phyloP scores from a whole-genome alignment of 2,113 vertebrate genomes.

The Thermophis baileyi region DNA sequence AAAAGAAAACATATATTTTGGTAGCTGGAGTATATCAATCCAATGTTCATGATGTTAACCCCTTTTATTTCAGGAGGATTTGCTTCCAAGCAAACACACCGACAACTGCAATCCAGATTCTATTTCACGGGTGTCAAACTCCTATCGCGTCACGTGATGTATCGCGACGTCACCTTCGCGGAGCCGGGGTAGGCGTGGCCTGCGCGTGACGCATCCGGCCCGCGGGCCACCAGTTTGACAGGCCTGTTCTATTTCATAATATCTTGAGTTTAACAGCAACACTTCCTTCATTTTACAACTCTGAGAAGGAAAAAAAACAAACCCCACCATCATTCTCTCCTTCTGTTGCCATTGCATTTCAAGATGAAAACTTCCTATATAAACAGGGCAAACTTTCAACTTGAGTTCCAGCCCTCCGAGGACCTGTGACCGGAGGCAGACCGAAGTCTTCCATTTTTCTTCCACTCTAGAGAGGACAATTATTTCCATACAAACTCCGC shows the following conservation, averaged over 20 bases:
- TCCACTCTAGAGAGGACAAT: conserved; percentile 59
- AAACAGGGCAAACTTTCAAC: not conserved
- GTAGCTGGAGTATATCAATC: too few species aligned
- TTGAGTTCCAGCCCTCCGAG: not conserved
- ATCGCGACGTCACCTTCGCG: too few species aligned
- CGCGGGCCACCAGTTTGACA: too few species aligned
- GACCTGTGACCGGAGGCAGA: not conserved
- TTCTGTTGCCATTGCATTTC: not conserved
- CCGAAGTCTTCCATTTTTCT: conserved; percentile 40
- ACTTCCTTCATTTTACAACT: not conserved
- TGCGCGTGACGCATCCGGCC: too few species aligned
- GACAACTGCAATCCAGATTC: not conserved
- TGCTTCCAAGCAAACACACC: not conserved
- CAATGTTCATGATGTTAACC: too few species aligned
- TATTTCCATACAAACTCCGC: conserved; percentile 56
- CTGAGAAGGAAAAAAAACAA: too few species aligned
- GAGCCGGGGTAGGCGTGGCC: too few species aligned
- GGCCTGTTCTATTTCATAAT: too few species aligned
- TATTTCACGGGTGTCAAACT: not conserved
- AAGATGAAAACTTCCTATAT: not conserved
- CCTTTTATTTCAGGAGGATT: too few species aligned
- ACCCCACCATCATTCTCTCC: not conserved
- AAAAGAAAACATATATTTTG: too few species aligned
- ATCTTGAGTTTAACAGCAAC: not conserved
- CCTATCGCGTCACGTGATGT: too few species aligned